phyloP scores from a whole-genome alignment of 2,113 vertebrate species.

The Pomatostomus ruficeps region DNA sequence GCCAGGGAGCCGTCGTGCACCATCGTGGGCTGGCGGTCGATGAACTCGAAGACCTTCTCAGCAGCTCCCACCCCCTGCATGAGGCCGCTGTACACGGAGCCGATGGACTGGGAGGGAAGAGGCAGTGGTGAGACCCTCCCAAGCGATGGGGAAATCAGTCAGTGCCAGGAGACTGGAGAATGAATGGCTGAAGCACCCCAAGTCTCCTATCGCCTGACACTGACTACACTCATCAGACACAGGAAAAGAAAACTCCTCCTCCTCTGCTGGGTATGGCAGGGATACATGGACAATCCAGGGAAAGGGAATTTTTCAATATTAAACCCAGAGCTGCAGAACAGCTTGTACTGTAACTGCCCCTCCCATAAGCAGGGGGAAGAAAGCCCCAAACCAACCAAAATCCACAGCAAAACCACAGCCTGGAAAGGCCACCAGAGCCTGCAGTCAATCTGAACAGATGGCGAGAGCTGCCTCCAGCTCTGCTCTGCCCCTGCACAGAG shows the following conservation, averaged over 20 bases:
- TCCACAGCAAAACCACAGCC: neutral
- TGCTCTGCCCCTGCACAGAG: neutral
- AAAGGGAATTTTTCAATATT: neutral
- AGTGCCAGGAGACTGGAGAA: neutral
- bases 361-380: neutral
- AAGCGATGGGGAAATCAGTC: neutral
- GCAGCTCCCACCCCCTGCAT: slow-evolving; percentile 97
- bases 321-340: neutral
- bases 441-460: neutral
- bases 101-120: slow-evolving; percentile 76
- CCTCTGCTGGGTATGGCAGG: neutral
- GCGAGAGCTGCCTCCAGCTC: slow-evolving; percentile 1
- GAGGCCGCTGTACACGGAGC: slow-evolving; percentile 91
- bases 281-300: neutral
- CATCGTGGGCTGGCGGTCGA: slow-evolving; percentile 85
- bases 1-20: slow-evolving; percentile 76
- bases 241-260: neutral
- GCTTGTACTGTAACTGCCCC: neutral
- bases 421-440: neutral
- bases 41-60: slow-evolving; percentile 95
- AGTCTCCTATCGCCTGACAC: neutral
- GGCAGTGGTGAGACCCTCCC: neutral
- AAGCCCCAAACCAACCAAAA: neutral
- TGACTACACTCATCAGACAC: neutral
- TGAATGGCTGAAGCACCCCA: neutral